These are phyloP conservation scores for Bellardia pandia DNA, from an alignment of 2,888 invertebrate species.

Conservation along the genomic window DNA sequence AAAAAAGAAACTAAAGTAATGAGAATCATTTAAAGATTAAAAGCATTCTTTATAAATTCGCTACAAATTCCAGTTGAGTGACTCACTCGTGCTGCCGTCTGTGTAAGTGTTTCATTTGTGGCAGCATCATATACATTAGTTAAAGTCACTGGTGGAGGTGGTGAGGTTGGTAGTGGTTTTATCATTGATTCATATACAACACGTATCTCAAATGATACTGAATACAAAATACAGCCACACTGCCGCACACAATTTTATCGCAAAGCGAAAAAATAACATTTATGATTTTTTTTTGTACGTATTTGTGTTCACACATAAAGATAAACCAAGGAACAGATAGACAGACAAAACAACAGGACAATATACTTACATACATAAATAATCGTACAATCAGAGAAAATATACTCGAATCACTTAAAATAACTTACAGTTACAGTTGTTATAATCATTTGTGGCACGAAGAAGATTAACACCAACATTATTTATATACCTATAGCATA, in stretches of 20 bases:
- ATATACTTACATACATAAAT: neutral
- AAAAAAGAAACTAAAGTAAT: slow-evolving; percentile 1
- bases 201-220: slow-evolving; percentile 74
- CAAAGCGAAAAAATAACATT: neutral
- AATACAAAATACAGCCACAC: slow-evolving; percentile 73
- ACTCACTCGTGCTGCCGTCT: slow-evolving; percentile 35
- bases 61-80: slow-evolving; percentile 52
- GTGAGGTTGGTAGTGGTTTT: slow-evolving; percentile 31
- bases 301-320: slow-evolving; percentile 2
- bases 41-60: slow-evolving; percentile 34
- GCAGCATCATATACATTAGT: slow-evolving; percentile 1
- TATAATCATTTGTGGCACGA: slow-evolving; percentile 50
- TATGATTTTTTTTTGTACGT: slow-evolving; percentile 28
- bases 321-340: neutral
- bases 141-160: slow-evolving; percentile 12
- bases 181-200: slow-evolving; percentile 39
- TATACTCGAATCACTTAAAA: slow-evolving; percentile 48
- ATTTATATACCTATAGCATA: slow-evolving; percentile 9
- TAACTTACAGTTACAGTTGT: slow-evolving; percentile 52
- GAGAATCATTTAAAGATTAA: slow-evolving; percentile 45
- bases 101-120: neutral
- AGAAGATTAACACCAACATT: slow-evolving; percentile 34
- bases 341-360: neutral
- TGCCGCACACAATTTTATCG: slow-evolving; percentile 39
- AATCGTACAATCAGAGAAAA: slow-evolving; percentile 2